phyloP scores from a whole-genome alignment of 2,888 invertebrate species.

The Meteorus colon region DNA sequence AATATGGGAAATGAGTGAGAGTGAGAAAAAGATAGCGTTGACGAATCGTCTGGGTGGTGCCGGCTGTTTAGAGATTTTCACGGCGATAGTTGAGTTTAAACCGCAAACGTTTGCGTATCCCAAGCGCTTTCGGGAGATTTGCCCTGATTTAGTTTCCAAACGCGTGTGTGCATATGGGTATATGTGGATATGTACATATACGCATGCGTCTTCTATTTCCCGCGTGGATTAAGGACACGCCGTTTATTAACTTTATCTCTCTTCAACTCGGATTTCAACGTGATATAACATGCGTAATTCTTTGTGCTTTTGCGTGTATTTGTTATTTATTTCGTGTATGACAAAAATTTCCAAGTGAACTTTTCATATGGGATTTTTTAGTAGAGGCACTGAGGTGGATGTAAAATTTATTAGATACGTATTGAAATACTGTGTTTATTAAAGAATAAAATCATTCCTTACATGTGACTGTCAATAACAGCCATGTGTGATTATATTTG shows the following conservation, averaged over 20 bases:
- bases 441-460: no score
- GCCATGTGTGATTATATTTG: no score
- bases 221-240: constrained; percentile 42
- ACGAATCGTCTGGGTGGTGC: constrained; percentile 59
- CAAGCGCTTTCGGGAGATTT: constrained; percentile 56
- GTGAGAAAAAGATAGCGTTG: constrained; percentile 66
- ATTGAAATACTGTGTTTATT: no score
- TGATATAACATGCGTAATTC: neutral
- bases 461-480: no score
- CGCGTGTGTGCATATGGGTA: constrained; percentile 33
- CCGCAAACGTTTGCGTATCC: constrained; percentile 55
- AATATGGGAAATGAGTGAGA: constrained; percentile 27
- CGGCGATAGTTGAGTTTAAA: constrained; percentile 61
- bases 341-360: no score
- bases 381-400: no score
- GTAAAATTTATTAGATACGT: no score
- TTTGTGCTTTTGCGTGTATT: neutral
- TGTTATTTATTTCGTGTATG: neutral
- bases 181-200: constrained; percentile 4
- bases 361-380: no score
- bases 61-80: constrained; percentile 66
- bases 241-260: constrained; percentile 49
- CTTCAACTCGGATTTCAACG: constrained; percentile 3
- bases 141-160: constrained; percentile 61
- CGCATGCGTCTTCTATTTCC: constrained; percentile 46